phyloP scores from a whole-genome alignment of 2,888 invertebrate species.

The Chrysomela aeneicollis region DNA sequence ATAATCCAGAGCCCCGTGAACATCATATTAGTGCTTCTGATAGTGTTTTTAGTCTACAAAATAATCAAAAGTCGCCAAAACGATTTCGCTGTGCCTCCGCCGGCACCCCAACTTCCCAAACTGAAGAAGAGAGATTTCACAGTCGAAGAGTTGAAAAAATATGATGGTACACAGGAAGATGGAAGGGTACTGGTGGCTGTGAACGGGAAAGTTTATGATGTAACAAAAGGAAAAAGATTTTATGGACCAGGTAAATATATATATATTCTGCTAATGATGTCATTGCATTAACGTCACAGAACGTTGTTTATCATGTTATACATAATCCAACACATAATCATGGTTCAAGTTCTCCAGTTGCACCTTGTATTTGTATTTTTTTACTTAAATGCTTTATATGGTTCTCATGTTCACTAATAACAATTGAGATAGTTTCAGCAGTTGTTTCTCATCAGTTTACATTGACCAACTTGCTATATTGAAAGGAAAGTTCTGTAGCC shows the following conservation, averaged over 20 bases:
- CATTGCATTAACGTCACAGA: slow-evolving; percentile 14
- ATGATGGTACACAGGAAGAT: slow-evolving; percentile 86
- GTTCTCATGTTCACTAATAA: no score
- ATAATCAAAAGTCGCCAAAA: slow-evolving; percentile 69
- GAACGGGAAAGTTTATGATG: slow-evolving; percentile 95
- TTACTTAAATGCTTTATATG: no score
- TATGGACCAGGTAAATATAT: slow-evolving; percentile 89
- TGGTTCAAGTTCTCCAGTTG: neutral
- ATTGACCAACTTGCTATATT: no score
- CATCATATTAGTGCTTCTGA: slow-evolving; percentile 72
- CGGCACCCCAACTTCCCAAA: slow-evolving; percentile 76
- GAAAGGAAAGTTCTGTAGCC: no score
- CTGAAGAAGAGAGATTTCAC: slow-evolving; percentile 90
- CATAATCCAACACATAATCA: no score
- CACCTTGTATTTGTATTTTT: neutral
- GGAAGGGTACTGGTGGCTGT: slow-evolving; percentile 91
- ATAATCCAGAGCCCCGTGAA: slow-evolving; percentile 77
- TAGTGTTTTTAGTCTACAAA: slow-evolving; percentile 77
- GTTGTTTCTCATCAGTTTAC: no score
- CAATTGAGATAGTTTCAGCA: no score
- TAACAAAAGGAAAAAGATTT: slow-evolving; percentile 86
- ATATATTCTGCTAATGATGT: slow-evolving; percentile 26
- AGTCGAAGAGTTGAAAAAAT: slow-evolving; percentile 83
- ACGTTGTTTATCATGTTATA: neutral
- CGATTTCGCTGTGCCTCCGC: slow-evolving; percentile 54